Base-by-base conservation (phyloP, 2,888 invertebrate genomes). In the Hofmannophila pseudospretella region DNA sequence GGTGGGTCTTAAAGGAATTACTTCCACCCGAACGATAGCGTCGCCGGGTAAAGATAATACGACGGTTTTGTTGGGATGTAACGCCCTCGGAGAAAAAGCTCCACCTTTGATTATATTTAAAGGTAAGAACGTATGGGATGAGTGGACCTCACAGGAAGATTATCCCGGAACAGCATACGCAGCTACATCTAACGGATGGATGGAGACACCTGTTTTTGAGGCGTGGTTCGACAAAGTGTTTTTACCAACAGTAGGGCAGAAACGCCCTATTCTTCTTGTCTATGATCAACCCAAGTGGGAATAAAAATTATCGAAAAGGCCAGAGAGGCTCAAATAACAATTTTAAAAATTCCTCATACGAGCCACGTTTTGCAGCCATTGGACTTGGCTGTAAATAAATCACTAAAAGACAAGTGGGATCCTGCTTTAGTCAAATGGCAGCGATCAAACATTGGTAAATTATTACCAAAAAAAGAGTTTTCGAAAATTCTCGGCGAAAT, bases 211-310 rank as follows among this genome's bases (percentile, higher is more conserved):
- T 0, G 45, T 67, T 9, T 67, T 47, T 27, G 51, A 46, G 26
- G 35, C 14, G 5, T 56, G 45, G 32, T 54, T 56, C 32, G 38
- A 55, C 44, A 57, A 53, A 38, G 37, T 36, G 9, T 52, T 54
- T 38, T 35, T 51, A 4, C 31, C 35, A 1, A 23, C 31, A 5
- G 29, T 47, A 8, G 38, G 38, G 23, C 29, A 32, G 12, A 10
- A 42, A 36, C 38, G 48, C n/a, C 51, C 46, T 11, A 31, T 49
- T n/a, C 31, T 43, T 5, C 27, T 45, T 11, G 29, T 40, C 5
- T 43, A 44, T 36, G 50, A 47, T 20, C 44, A n/a, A 45, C 44
- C 4, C 45, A 47, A 27, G 36, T 45, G 12, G 42, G 39, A 9
- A 36, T 42, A 28, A 46, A 48, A 36, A 36, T 47, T 29, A 44